A percentile compares a stretch with the other conserved stretches of the same genome.
Conservation (phyloP, 2,797 vertebrate genomes). For the Hoplostethus atlanticus region DNA sequence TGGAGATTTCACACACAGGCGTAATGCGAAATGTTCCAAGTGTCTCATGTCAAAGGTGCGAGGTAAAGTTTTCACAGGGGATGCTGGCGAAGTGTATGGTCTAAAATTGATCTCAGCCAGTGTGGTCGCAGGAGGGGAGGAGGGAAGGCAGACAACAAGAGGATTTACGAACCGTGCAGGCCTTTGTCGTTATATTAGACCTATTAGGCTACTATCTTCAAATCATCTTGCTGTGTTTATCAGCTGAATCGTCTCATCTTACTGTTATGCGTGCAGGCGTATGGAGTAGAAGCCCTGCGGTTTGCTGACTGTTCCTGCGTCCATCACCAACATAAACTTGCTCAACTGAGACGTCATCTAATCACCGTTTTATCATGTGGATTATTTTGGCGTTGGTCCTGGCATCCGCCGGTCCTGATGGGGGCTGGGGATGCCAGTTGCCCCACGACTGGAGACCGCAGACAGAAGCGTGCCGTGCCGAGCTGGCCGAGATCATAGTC, state of each 20-base stretch:
- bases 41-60: constrained; percentile 28
- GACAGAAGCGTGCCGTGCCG: constrained; percentile 89
- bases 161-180: background rate
- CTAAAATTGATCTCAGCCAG: constrained; percentile 40
- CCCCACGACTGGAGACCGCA: constrained; percentile 90
- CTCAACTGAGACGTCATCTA: constrained; percentile 4
- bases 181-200: background rate
- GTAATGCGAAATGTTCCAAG: background rate
- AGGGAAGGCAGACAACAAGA: constrained; percentile 1
- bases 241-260: background rate
- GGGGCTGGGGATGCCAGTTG: constrained; percentile 82
- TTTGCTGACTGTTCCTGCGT: constrained; percentile 10
- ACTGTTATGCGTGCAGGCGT: constrained; percentile 7
- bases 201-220: background rate
- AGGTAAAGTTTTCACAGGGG: constrained; percentile 18
- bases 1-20: background rate
- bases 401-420: constrained; percentile 60
- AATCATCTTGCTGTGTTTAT: background rate
- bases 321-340: constrained; percentile 37
- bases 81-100: constrained; percentile 53
- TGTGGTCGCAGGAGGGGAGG: constrained; percentile 27
- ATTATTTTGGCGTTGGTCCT: constrained; percentile 67
- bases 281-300: constrained; percentile 17
- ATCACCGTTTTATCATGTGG: constrained; percentile 71
- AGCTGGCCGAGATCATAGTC: constrained; percentile 89